Base-by-base conservation (phyloP, 2,888 invertebrate genomes). In the Pseudolycoriella hygida region DNA sequence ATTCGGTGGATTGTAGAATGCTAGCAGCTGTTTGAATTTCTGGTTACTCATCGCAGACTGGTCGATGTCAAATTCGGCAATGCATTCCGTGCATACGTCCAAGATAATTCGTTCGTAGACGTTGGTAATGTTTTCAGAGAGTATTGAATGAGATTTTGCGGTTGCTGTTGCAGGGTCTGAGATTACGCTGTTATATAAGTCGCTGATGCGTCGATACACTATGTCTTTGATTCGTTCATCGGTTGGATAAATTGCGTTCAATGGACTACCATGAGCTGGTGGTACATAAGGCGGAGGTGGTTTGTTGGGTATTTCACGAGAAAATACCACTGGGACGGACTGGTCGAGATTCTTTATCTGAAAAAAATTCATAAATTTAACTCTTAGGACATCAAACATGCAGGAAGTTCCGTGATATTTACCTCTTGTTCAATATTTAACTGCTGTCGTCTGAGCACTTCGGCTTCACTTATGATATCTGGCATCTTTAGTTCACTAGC, bases 231-330 rank as follows among this genome's bases (percentile, higher is more conserved):
- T 61, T 43, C 61, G 56, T 17, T 57, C 54, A 47, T 59, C 57
- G 2, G 60, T 56, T 44, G 61, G 60, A 50, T 60, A 60, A 46
- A 60, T 59, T 15, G 58, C 58, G n/a, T 59, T 60, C 58, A 60
- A 59, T 8, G 60, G 61, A 49, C 59, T 59, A 12, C 60, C 60
- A 47, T 60, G 60, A 2, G 65, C 60, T 1, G 78, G 79, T 6
- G 80, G 78, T 1, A 76, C 77, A 60, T 82, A 83, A 0, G 82
- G 81, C 0, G 82, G 81, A 2, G 82, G 81, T 10, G 81, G 79
- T 56, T 80, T 80, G 57, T 80, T 79, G 4, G 80, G 80, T 50
- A 80, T 78, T 60, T 78, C 77, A 41, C 80, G 57, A 68, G 77
- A 52, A 65, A 64, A 57, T 68, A 74, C 39, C 39, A 56, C 57